Evolutionary conservation across 2,888 invertebrate genomes (phyloP), one percentile per base, ranked within the genome.

Genomic region (Nemotelus pantherinus): DNA sequence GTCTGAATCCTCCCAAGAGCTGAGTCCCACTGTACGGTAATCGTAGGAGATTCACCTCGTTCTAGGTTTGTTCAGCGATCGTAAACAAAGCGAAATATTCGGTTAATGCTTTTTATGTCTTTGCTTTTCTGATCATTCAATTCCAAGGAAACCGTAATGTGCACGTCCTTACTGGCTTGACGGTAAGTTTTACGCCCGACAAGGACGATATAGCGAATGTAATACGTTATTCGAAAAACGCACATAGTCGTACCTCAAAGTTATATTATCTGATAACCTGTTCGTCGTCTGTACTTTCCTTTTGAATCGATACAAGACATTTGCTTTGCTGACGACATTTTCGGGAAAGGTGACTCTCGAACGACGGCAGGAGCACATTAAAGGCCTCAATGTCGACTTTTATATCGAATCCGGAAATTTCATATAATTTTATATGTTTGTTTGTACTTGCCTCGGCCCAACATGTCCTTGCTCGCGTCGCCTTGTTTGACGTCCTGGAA

Each of bases 321-420:
- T 63, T 53, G 44, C 48, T 3, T 48, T 41, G 48, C 9, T 45
- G 72, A 44, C 45, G 72, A 45, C 39, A 50, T n/a, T 60, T 60
- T 48, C 45, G 60, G 41, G 47, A 25, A 25, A 25, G 60, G 74
- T 25, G 45, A 25, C 70, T 47, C 53, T 44, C 9, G 47, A 74
- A 60, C 74, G 58, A 25, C 58, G 25, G 25, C 25, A 25, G 47
- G 47, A 58, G 76, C 53, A 77, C 68, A 58, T 77, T 77, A 68
- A 67, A 58, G 77, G 68, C 70, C 70, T 77, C 77, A 64, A 77
- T 77, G 70, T 41, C 77, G 77, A 77, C 57, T 77, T 77, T 68
- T 77, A 77, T 77, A 68, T 77, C 77, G 77, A 41, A 77, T 76
- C 70, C 77, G 77, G 70, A 77, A 70, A 77, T 70, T 77, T 70